Base-by-base conservation (phyloP, 2,888 invertebrate genomes). In the Brassicogethes aeneus region DNA sequence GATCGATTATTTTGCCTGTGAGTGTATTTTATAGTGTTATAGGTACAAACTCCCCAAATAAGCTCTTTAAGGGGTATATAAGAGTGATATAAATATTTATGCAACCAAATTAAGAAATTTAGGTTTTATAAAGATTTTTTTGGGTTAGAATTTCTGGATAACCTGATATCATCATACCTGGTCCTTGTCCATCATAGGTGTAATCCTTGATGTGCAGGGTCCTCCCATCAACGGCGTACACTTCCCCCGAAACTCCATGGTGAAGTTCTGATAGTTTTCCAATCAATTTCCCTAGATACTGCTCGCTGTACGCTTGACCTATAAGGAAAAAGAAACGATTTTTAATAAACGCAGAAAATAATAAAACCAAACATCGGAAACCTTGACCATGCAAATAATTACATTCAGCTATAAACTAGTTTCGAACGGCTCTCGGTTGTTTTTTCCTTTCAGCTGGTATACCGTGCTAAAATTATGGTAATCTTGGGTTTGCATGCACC, bases 161-260 rank as follows among this genome's bases (percentile, higher is more conserved):
- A n/a, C n/a, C n/a, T n/a, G n/a, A n/a, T n/a, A n/a, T n/a, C n/a
- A n/a, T n/a, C 56, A 60, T 59, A 90, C 90, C 85, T 64, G 92
- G 91, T 36, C 89, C 92, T 66, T 87, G 85, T 42, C 93, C 93
- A 59, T 92, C 92, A 66, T 92, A 93, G 50, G 80, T 84, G 70
- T 92, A 90, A 70, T 86, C 85, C 65, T 87, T 82, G 55, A 93
- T 75, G 70, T 85, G 88, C 42, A 93, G 68, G 37, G 92, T 93
- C 57, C 88, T 75, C 37, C 87, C 82, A 69, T 93, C 92, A 1
- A 92, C 88, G 3, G 89, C 91, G 68, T 79, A 92, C 40, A 92
- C 87, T 58, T 81, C 80, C 7, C 92, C 93, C 50, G 81, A 80
- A 54, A 91, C 88, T 52, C 81, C 85, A 67, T 91, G 91, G 67